Percentiles rank a stretch among this genome's conserved stretches.
Conservation (phyloP, 2,113 vertebrate genomes). For the Clinocottus analis region DNA sequence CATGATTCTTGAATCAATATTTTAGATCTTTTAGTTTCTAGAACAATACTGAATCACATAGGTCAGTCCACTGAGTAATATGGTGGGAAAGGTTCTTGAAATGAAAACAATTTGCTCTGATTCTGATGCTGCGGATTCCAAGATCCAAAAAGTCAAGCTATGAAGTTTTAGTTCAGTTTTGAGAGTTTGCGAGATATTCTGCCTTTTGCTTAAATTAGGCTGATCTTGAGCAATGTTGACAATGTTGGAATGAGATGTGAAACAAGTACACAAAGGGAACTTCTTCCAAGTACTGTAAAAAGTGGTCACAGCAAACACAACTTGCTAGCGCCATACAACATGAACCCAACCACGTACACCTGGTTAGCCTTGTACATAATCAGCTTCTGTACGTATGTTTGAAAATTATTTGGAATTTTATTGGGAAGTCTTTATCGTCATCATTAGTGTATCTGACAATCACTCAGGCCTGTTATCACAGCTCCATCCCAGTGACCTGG, state of each 20-base stretch:
- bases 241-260: too few relatives aligned
- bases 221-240: neutral
- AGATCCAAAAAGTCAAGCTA: too few relatives aligned
- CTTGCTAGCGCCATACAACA: too few relatives aligned
- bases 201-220: neutral
- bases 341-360: neutral
- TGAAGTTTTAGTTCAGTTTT: too few relatives aligned
- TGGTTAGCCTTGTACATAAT: neutral
- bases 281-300: neutral
- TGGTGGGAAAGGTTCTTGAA: too few relatives aligned
- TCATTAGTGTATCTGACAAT: constrained; percentile 11
- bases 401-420: neutral
- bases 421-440: neutral
- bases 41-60: neutral
- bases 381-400: neutral
- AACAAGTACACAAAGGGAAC: neutral
- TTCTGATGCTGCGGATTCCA: too few relatives aligned
- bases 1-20: too few relatives aligned
- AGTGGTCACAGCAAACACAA: neutral
- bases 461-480: constrained; percentile 1
- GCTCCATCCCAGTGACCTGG: constrained; percentile 51
- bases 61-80: neutral
- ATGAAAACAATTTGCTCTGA: too few relatives aligned
- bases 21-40: neutral
- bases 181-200: too few relatives aligned